Evolutionary conservation across 2,888 invertebrate genomes (phyloP), one percentile per base, ranked within the genome.

Genomic region (Schizaphis graminum): DNA sequence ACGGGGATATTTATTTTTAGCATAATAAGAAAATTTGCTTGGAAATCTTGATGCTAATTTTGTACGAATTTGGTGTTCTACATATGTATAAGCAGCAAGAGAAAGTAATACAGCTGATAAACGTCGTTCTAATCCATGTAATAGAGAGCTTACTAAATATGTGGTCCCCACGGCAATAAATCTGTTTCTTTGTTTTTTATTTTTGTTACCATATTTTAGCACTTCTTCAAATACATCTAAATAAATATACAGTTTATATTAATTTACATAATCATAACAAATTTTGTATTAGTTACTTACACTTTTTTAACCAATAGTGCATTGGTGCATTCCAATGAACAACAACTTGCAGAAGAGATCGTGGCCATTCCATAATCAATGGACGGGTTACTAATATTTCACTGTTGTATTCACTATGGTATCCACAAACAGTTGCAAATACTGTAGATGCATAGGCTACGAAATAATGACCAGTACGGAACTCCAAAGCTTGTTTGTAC

Each of bases 381-480:
- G 91, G 94, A 7, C 4, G 44, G 1, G 85, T 91, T n/a, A 91
- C 56, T 49, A 91, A 21, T 11, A 94, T 86, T 91, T 86, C 90
- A 86, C n/a, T 90, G 16, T 91, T 86, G 26, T 91, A 3, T 56
- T 93, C 35, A 85, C 1, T 21, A 1, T 57, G 84, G 24, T 89
- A 94, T 8, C 94, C 94, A 91, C 94, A 91, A 44, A 91, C 35
- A 16, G 61, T 90, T 28, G 94, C 67, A 85, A 90, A 90, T 35
- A 90, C 85, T 28, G 94, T 49, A 24, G 90, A 85, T 3, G 49
- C 67, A 53, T 90, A 90, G 11, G 61, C 86, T 3, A 94, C 24
- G 87, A 94, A 94, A 91, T 94, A 94, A 91, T 94, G 94, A 67
- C 94, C 85, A 16, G 61, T 90, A 13, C 94, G 94, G 11, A 94